Conservation (phyloP, 2,888 invertebrate species). For the Tetropium fuscum region DNA sequence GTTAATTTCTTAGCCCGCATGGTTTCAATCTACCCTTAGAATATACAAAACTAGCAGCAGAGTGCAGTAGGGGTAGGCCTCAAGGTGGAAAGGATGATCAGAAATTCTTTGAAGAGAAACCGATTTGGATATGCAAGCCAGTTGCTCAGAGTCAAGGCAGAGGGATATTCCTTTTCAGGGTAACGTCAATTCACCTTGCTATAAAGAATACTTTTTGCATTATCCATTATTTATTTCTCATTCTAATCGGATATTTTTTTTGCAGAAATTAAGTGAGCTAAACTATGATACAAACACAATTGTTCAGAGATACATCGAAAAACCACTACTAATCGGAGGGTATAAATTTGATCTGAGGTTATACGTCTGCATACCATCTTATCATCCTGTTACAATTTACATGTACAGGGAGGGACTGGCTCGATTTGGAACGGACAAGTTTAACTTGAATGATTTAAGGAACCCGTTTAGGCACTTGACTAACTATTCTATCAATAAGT, state of each 20-base stretch:
- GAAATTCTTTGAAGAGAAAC: conserved; percentile 63
- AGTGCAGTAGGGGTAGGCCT: conserved; percentile 72
- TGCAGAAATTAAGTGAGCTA: conserved; percentile 80
- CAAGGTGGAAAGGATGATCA: conserved; percentile 63
- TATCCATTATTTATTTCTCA: neutral
- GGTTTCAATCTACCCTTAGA: conserved; percentile 87
- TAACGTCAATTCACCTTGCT: conserved; percentile 60
- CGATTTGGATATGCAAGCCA: conserved; percentile 90
- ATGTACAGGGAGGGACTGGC: conserved; percentile 90
- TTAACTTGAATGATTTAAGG: conserved; percentile 83
- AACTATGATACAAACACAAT: conserved; percentile 84
- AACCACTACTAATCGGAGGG: conserved; percentile 84
- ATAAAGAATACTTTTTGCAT: neutral
- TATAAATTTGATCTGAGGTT: conserved; percentile 94
- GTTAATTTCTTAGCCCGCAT: conserved; percentile 72
- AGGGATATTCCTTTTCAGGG: conserved; percentile 86
- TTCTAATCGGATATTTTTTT: too few species aligned
- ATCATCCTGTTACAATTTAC: conserved; percentile 88
- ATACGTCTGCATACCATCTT: conserved; percentile 90
- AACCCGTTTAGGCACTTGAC: conserved; percentile 91
- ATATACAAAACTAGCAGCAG: conserved; percentile 85
- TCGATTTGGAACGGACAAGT: conserved; percentile 85
- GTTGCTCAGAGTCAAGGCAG: conserved; percentile 87
- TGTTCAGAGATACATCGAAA: conserved; percentile 84
- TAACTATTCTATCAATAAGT: conserved; percentile 92